Conservation (phyloP, 2,113 vertebrate genomes). For the Oryzias javanicus region DNA sequence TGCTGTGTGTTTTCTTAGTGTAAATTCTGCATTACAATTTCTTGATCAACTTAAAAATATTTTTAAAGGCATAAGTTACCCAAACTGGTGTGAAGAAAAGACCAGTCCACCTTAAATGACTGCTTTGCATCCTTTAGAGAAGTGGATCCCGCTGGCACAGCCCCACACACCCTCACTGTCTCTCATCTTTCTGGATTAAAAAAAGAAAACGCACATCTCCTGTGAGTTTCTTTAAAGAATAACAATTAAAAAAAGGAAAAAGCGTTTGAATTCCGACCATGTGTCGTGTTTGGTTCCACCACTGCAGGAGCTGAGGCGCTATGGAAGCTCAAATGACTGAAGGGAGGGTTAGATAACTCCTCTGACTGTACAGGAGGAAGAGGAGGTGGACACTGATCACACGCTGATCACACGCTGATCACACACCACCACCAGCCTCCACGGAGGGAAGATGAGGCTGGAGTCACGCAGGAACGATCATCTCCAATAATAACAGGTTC, state of each 20-base stretch:
- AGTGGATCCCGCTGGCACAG: conserved; percentile 27
- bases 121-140: conserved; percentile 18
- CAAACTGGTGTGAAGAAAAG: no score
- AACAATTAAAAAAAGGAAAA: neutral
- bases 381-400: conserved; percentile 4
- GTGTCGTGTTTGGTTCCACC: conserved; percentile 5
- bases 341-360: conserved; percentile 45
- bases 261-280: neutral
- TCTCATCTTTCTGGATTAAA: neutral
- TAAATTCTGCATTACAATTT: no score
- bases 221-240: neutral
- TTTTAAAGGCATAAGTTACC: no score
- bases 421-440: no score
- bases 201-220: no score
- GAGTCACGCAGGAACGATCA: no score
- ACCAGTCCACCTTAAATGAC: conserved; percentile 57
- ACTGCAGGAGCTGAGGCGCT: conserved; percentile 19
- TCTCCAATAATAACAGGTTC: no score
- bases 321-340: conserved; percentile 44
- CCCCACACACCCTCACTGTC: conserved; percentile 4
- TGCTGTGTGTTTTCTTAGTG: no score
- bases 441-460: no score
- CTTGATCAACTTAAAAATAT: no score
- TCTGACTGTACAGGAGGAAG: conserved; percentile 19
- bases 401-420: no score